phyloP scores from a whole-genome alignment of 2,888 invertebrate genomes.

The Meteorus cinctellus region DNA sequence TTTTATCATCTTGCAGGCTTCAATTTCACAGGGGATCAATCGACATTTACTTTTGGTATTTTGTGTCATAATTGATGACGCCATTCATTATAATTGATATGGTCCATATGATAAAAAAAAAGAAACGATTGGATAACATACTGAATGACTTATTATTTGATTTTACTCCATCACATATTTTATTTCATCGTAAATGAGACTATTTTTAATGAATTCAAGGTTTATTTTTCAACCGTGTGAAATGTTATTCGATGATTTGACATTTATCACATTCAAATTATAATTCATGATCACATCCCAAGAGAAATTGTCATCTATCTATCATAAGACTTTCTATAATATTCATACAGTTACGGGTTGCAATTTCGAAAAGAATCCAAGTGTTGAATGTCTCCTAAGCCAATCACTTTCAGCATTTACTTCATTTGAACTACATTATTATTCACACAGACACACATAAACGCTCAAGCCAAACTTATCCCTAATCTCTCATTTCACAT shows the following conservation, averaged over 20 bases:
- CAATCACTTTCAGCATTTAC: background rate
- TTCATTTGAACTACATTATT: background rate
- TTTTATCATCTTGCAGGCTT: background rate
- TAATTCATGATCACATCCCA: constrained; percentile 20
- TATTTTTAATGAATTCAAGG: background rate
- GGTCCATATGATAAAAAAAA: background rate
- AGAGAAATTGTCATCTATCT: background rate
- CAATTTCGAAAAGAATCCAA: background rate
- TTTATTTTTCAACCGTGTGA: constrained; percentile 3
- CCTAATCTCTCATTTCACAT: background rate
- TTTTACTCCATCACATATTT: background rate
- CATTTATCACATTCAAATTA: constrained; percentile 31
- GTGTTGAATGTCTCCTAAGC: background rate
- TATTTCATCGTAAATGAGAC: background rate
- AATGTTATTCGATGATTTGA: background rate
- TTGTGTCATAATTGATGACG: background rate
- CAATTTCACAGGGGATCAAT: background rate
- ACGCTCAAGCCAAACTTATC: background rate
- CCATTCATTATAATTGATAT: background rate
- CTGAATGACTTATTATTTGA: background rate
- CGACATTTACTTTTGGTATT: background rate
- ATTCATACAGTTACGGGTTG: background rate
- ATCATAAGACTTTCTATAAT: background rate
- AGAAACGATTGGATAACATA: background rate
- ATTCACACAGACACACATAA: constrained; percentile 20